Percentiles rank a stretch among this genome's conserved stretches.
phyloP scores from a whole-genome alignment of 2,797 vertebrate genomes.

The Florisuga fusca region DNA sequence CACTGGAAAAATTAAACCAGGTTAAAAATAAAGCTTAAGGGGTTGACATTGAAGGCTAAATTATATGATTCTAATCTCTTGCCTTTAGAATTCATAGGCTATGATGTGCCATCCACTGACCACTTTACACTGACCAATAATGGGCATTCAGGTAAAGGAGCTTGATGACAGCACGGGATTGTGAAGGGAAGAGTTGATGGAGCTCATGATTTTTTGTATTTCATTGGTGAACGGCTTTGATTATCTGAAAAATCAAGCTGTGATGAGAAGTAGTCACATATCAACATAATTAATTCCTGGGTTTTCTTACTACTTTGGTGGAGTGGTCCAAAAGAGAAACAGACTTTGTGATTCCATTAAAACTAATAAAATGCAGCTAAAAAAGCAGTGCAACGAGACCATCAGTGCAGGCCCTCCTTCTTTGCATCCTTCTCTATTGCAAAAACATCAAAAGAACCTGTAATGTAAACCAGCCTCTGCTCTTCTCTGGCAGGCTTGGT shows the following conservation, averaged over 20 bases:
- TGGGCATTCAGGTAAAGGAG: slow-evolving; percentile 90
- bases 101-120: slow-evolving; percentile 82
- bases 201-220: not conserved
- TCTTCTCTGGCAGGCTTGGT: not conserved
- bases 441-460: not conserved
- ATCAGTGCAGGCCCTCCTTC: not conserved
- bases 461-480: not conserved
- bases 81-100: slow-evolving; percentile 88
- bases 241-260: not conserved
- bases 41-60: too few species aligned
- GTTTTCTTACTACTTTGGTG: not conserved
- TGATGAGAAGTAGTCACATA: not conserved
- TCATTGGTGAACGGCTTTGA: not conserved
- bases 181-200: not conserved
- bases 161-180: not conserved
- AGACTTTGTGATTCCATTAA: not conserved
- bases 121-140: slow-evolving; percentile 90
- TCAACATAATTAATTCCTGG: not conserved
- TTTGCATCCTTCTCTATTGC: not conserved
- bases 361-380: not conserved
- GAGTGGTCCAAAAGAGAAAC: not conserved
- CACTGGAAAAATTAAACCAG: not conserved
- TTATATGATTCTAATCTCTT: slow-evolving; percentile 85
- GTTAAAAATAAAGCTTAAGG: too few species aligned
- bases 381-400: not conserved